A percentile compares a stretch with the other conserved stretches of the same genome.
Conservation (phyloP, 1,140 invertebrate species). For the Trichomalopsis sarcophagae region DNA sequence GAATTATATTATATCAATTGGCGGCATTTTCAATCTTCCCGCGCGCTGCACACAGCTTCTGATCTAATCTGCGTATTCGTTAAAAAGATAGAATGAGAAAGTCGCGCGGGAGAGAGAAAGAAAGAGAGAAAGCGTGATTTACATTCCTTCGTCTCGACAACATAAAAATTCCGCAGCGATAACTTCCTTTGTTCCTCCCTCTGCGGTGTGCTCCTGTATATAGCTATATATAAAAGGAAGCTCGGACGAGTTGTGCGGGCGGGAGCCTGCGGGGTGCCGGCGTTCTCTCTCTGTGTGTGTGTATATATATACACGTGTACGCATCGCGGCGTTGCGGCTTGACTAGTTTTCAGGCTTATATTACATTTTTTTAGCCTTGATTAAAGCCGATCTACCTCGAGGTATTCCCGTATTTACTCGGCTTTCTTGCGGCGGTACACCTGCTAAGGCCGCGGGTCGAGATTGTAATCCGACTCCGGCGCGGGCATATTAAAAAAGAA, state of each 20-base stretch:
- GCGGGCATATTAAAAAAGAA: neutral
- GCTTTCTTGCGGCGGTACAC: no score
- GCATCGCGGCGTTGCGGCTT: constrained; percentile 38
- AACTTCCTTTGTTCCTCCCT: constrained; percentile 74
- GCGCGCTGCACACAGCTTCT: no score
- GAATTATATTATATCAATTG: no score
- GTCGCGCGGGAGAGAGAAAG: constrained; percentile 17
- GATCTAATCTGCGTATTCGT: no score
- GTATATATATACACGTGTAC: constrained; percentile 37
- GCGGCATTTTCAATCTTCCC: neutral
- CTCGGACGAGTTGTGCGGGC: constrained; percentile 59
- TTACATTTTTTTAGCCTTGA: constrained; percentile 69
- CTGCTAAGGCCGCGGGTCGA: no score
- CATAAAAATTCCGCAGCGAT: constrained; percentile 74
- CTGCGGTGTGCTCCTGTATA: constrained; percentile 52
- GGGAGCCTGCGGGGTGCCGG: constrained; percentile 56
- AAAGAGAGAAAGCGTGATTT: constrained; percentile 69
- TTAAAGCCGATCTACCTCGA: constrained; percentile 65
- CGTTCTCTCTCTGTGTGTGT: neutral
- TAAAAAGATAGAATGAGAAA: constrained; percentile 10
- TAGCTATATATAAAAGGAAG: constrained; percentile 21
- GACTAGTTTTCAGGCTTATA: constrained; percentile 67
- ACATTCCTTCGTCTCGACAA: constrained; percentile 72
- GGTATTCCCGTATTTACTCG: neutral
- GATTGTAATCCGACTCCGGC: neutral